A percentile compares a stretch with the other conserved stretches of the same genome.
phyloP scores from a whole-genome alignment of 2,888 invertebrate species.

The Cantharis lateralis region DNA sequence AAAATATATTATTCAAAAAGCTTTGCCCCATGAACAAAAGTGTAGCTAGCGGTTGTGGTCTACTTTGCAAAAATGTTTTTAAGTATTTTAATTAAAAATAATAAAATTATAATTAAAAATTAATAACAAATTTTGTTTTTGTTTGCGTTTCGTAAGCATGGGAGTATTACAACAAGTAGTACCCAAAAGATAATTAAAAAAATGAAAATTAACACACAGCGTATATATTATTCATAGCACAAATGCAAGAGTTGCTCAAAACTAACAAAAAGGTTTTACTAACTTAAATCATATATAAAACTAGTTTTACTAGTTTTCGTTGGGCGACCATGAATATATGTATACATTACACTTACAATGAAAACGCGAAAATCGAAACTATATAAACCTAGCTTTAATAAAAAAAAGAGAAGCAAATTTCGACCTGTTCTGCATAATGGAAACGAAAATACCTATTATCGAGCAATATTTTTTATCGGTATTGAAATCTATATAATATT shows the following conservation, averaged over 20 bases:
- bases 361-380: neutral
- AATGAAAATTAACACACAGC: conserved; percentile 22
- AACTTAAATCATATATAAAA: neutral
- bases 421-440: too few relatives aligned
- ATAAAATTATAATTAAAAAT: neutral
- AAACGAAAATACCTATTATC: too few relatives aligned
- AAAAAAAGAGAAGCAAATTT: neutral
- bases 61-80: neutral
- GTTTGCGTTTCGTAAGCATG: neutral
- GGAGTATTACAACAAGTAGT: neutral
- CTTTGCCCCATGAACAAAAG: neutral
- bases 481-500: too few relatives aligned
- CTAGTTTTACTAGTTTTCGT: neutral
- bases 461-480: too few relatives aligned
- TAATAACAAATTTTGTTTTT: neutral
- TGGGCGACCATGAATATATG: neutral
- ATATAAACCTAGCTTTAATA: neutral
- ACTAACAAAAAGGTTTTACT: neutral
- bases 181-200: neutral
- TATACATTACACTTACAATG: neutral
- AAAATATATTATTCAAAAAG: too few relatives aligned
- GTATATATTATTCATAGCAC: neutral
- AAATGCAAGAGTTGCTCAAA: neutral
- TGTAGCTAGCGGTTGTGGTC: neutral
- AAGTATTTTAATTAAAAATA: neutral